phyloP scores from a whole-genome alignment of 2,888 invertebrate species.

The Acanthosepion esculentum region DNA sequence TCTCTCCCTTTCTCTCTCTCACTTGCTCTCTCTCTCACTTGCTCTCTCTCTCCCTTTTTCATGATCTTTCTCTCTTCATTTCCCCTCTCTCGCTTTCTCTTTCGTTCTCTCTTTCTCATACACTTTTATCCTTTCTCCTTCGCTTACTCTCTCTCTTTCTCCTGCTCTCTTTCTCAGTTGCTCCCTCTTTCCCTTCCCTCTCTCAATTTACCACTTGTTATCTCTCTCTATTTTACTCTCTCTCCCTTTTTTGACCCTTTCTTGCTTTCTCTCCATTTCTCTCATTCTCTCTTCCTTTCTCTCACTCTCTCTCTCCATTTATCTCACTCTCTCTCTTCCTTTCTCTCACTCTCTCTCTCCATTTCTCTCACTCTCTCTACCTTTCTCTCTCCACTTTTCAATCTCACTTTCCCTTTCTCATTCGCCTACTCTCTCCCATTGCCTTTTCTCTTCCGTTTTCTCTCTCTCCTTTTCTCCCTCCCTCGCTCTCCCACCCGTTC shows the following conservation, averaged over 20 bases:
- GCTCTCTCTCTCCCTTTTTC: background rate
- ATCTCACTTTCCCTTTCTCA: too few species aligned
- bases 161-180: background rate
- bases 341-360: background rate
- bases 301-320: background rate
- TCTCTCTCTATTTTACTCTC: background rate
- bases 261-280: background rate
- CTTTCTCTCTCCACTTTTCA: too few species aligned
- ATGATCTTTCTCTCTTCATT: background rate
- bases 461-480: background rate
- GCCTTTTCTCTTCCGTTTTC: background rate
- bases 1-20: background rate
- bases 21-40: background rate
- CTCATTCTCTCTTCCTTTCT: background rate
- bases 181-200: background rate
- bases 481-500: background rate
- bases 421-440: background rate
- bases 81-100: background rate
- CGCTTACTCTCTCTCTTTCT: background rate
- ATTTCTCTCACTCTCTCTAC: background rate
- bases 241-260: too few species aligned
- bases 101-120: background rate
- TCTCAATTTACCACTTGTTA: background rate
- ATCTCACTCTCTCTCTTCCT: accelerated
- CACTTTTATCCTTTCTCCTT: too few species aligned